Evolutionary conservation across 2,888 invertebrate species (phyloP).

Genomic region (Dryobotodes eremita): DNA sequence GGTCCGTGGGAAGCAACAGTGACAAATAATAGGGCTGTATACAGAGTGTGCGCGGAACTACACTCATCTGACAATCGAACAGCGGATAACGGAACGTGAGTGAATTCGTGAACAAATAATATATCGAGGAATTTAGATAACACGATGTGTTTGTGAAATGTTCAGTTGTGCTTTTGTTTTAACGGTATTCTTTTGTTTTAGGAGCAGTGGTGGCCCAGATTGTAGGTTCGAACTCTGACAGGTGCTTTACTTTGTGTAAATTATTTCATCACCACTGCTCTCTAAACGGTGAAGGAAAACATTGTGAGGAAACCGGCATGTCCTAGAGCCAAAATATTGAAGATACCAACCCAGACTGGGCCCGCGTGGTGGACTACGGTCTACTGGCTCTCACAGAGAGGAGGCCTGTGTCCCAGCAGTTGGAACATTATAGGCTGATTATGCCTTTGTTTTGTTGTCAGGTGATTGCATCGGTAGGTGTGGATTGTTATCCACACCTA

Average conservation of each 20-base stretch:
- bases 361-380: neutral
- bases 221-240: neutral
- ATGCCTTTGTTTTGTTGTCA: neutral
- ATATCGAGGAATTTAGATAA: conserved; percentile 38
- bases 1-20: conserved; percentile 57
- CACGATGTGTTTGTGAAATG: conserved; percentile 34
- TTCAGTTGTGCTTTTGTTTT: conserved; percentile 9
- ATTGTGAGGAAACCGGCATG: neutral
- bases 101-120: conserved; percentile 59
- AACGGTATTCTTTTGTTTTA: neutral
- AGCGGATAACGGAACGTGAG: conserved; percentile 58
- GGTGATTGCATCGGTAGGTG: neutral
- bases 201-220: neutral
- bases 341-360: neutral
- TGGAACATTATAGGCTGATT: neutral
- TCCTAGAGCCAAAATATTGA: neutral
- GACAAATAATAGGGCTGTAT: conserved; percentile 67
- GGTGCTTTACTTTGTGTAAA: neutral
- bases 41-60: conserved; percentile 49
- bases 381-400: neutral
- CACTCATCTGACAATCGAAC: conserved; percentile 60
- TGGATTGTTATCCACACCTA: too few relatives aligned
- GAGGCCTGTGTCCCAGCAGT: neutral
- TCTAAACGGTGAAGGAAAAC: neutral
- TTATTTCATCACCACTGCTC: neutral